Evolutionary conservation across 2,888 invertebrate genomes (phyloP).

Genomic region (Esperia sulphurella): DNA sequence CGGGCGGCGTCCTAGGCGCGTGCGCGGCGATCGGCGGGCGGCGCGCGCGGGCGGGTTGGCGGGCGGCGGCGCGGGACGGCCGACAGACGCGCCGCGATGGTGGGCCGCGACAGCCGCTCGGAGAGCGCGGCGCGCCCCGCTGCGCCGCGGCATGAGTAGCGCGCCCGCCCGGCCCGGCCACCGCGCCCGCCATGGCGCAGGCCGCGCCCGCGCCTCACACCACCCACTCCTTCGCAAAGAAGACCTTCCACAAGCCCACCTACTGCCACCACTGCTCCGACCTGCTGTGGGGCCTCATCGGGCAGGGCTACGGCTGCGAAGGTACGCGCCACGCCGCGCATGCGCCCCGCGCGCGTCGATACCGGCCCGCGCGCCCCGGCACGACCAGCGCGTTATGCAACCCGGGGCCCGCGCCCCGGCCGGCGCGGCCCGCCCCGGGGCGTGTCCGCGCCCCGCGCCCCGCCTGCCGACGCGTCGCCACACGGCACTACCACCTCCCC

Average conservation of each 20-base stretch:
- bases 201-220: slow-evolving; percentile 81
- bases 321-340: slow-evolving; percentile 84
- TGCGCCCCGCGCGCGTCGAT: slow-evolving; percentile 70
- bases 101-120: slow-evolving; percentile 80
- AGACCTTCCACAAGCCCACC: slow-evolving; percentile 99
- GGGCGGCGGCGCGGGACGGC: slow-evolving; percentile 23
- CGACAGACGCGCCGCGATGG: slow-evolving; percentile 78
- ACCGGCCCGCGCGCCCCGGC: slow-evolving; percentile 33
- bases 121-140: slow-evolving; percentile 78
- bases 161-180: slow-evolving; percentile 75
- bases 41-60: slow-evolving; percentile 39
- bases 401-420: slow-evolving; percentile 63
- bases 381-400: slow-evolving; percentile 52
- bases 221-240: slow-evolving; percentile 98
- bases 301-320: slow-evolving; percentile 99
- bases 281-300: slow-evolving; percentile 99
- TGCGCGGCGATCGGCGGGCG: slow-evolving; percentile 38
- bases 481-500: slow-evolving; percentile 13
- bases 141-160: slow-evolving; percentile 79
- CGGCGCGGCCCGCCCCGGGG: slow-evolving; percentile 42
- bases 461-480: slow-evolving; percentile 16
- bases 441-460: slow-evolving; percentile 19
- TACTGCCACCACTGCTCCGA: slow-evolving; percentile 99
- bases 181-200: slow-evolving; percentile 78
- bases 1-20: slow-evolving; percentile 24